These are phyloP conservation scores for Oligia strigilis DNA, from an alignment of 2,888 invertebrate species.

Conservation along the genomic window DNA sequence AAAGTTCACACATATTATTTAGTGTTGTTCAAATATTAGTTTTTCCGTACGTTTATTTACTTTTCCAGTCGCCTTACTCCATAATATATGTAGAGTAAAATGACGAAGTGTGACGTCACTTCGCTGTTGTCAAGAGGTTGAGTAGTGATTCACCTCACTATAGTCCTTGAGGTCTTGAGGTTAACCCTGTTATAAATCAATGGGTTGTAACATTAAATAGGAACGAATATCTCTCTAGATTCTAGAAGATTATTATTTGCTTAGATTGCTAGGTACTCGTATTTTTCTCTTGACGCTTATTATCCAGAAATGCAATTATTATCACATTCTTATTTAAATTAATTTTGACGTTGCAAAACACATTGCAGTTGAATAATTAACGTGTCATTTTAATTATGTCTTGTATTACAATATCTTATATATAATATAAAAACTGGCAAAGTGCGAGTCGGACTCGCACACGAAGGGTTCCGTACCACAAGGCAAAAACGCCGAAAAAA, in stretches of 20 bases:
- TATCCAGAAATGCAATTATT: not conserved
- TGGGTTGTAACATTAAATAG: conserved; percentile 5
- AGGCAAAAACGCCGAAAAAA: no score
- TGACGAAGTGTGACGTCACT: conserved; percentile 28
- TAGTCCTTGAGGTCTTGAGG: conserved; percentile 17
- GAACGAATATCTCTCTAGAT: not conserved
- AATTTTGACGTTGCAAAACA: not conserved
- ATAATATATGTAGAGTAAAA: conserved; percentile 2
- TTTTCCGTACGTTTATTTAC: conserved; percentile 46
- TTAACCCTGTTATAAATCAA: conserved; percentile 19
- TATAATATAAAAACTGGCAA: no score
- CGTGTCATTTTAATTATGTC: conserved; percentile 26
- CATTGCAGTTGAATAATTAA: conserved; percentile 18
- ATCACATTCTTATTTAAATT: not conserved
- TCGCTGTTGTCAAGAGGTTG: conserved; percentile 14
- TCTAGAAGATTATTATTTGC: not conserved
- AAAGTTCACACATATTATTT: conserved; percentile 6
- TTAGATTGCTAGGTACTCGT: no score
- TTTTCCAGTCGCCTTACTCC: conserved; percentile 9
- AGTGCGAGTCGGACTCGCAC: no score
- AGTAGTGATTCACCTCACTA: conserved; percentile 14
- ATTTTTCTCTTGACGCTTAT: no score
- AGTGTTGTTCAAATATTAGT: conserved; percentile 34
- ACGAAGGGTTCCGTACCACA: no score
- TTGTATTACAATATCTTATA: conserved; percentile 23